phyloP scores from a whole-genome alignment of 2,888 invertebrate genomes.

The Diploptera punctata region DNA sequence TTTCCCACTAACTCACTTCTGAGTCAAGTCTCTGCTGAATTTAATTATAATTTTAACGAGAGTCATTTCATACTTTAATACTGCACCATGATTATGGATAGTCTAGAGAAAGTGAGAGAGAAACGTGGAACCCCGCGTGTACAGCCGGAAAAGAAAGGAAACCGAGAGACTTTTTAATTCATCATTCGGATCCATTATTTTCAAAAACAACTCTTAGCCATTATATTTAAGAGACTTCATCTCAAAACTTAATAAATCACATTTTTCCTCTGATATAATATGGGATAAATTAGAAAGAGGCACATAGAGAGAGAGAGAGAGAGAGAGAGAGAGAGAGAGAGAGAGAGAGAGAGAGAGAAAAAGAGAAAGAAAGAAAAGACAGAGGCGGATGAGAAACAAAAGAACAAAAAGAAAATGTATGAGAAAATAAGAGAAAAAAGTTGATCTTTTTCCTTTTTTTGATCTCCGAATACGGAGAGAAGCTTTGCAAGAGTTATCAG shows the following conservation, averaged over 20 bases:
- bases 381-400: background rate
- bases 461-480: slow-evolving; percentile 29
- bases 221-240: slow-evolving; percentile 32
- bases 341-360: no score
- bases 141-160: background rate
- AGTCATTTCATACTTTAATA: background rate
- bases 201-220: slow-evolving; percentile 33
- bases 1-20: no score
- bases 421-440: background rate
- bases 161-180: slow-evolving; percentile 34
- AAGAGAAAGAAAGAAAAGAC: background rate
- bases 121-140: background rate
- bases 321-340: background rate
- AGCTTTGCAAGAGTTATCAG: slow-evolving; percentile 14
- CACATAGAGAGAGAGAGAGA: background rate
- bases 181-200: slow-evolving; percentile 32
- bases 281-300: no score
- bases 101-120: background rate
- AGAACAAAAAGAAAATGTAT: background rate
- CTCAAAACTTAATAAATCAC: slow-evolving; percentile 38
- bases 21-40: slow-evolving; percentile 23
- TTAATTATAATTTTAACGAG: slow-evolving; percentile 31
- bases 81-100: background rate
- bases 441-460: slow-evolving; percentile 33
- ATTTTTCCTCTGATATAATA: slow-evolving; percentile 26